A percentile compares a stretch with the other conserved stretches of the same genome.
Conservation (phyloP, 2,113 vertebrate species). For the Boleophthalmus pectinirostris region DNA sequence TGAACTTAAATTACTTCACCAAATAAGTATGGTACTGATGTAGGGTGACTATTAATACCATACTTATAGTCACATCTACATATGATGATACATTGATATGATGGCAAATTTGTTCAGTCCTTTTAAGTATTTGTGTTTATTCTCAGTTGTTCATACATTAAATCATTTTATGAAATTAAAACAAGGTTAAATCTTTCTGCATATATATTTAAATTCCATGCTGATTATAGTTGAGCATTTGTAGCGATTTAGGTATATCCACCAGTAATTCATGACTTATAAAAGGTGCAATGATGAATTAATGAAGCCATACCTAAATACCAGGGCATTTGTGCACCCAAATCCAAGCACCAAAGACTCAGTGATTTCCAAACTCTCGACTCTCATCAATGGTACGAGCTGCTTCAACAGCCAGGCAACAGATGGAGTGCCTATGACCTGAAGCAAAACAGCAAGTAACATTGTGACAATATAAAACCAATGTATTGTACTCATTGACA, state of each 20-base stretch:
- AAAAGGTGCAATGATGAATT: too few relatives aligned
- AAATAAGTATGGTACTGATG: not conserved
- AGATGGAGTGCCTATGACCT: conserved; percentile 96
- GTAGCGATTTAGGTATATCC: too few relatives aligned
- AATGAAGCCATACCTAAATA: conserved; percentile 88
- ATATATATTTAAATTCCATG: too few relatives aligned
- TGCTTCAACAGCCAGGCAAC: conserved; percentile 95
- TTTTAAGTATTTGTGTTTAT: too few relatives aligned
- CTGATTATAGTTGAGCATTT: too few relatives aligned
- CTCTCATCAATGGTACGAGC: conserved; percentile 96
- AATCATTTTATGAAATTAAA: too few relatives aligned
- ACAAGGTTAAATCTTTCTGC: too few relatives aligned
- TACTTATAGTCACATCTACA: too few relatives aligned
- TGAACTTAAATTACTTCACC: not conserved
- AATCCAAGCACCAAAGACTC: conserved; percentile 96
- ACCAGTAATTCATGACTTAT: too few relatives aligned
- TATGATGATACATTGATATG: too few relatives aligned
- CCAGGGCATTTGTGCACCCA: conserved; percentile 95
- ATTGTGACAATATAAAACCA: not conserved
- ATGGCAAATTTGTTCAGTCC: too few relatives aligned
- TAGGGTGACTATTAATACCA: not conserved
- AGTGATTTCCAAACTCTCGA: conserved; percentile 97
- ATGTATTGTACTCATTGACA: not conserved
- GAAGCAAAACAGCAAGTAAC: conserved; percentile 14
- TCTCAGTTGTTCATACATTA: too few relatives aligned